Evolutionary conservation across 2,888 invertebrate species (phyloP), one percentile per base, ranked within the genome.

Genomic region (Drosophila picticornis): DNA sequence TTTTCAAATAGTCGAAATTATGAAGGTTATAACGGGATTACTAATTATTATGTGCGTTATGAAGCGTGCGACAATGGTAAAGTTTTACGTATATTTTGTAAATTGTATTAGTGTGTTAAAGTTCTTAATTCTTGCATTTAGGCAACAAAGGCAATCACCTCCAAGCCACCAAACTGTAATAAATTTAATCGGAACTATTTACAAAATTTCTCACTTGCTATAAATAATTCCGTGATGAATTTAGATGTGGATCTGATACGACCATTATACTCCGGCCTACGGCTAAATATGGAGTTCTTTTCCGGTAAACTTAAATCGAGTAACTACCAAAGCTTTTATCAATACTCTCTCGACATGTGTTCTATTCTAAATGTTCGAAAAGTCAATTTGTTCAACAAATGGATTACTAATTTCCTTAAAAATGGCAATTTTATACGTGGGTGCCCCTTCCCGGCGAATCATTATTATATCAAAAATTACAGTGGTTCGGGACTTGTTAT

Each of bases 341-440:
- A 40, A 29, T 40, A 57, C 27, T 48, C 63, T 3, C 25, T 75
- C 2, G 31, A 74, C n/a, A 31, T 74, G 19, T 75, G 74, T 38
- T 29, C 13, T n/a, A 13, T 53, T 52, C 16, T 75, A 2, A 63
- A 16, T 2, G n/a, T 31, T 29, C 19, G 27, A 0, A 64, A 60
- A 10, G 31, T 7, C 27, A 84, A 63, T 40, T 66, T 90, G 27
- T 66, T 84, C 19, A 75, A 72, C 10, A 58, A 52, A 1, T 88
- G 87, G 81, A 55, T 81, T 0, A 63, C 65, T 0, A 82, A 73
- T 22, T 64, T 91, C 2, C 65, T 60, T 22, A 77, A 76, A 22
- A 55, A 81, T 46, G 81, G 90, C 0, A 89, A 91, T 53, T 75
- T 90, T 22, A 62, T 74, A 9, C 46, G 53, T 1, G 59, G 60